Evolutionary conservation across 2,888 invertebrate species (phyloP).

Genomic region (Mythimna albipuncta): DNA sequence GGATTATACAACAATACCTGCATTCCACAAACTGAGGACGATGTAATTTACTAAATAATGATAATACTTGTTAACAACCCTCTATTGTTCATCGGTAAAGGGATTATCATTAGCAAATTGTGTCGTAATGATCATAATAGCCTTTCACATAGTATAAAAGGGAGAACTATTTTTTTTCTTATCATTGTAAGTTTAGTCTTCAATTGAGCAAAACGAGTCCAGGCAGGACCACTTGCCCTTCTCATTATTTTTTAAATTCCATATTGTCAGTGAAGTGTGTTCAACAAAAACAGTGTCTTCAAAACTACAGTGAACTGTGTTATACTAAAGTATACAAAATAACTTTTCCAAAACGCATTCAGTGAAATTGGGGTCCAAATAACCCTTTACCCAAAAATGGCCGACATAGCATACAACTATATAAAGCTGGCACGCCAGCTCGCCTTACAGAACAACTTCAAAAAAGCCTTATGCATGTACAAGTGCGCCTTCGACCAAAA

Average conservation of each 20-base stretch:
- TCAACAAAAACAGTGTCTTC: background rate
- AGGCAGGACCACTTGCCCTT: background rate
- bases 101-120: background rate
- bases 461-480: conserved; percentile 47
- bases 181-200: conserved; percentile 19
- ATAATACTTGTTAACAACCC: background rate
- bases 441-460: conserved; percentile 17
- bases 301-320: background rate
- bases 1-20: too few species aligned
- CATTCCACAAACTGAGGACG: too few species aligned
- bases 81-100: background rate
- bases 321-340: background rate
- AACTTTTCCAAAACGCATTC: background rate
- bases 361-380: background rate
- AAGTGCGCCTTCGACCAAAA: conserved; percentile 37
- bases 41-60: conserved; percentile 11
- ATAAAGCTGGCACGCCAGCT: conserved; percentile 37
- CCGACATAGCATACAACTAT: conserved; percentile 11
- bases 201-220: conserved; percentile 11
- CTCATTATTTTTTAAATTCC: background rate
- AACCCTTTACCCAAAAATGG: conserved; percentile 10
- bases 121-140: background rate
- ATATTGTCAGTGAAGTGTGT: background rate
- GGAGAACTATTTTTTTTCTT: background rate
- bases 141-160: background rate